Percentiles rank a stretch among this genome's conserved stretches.
These are phyloP conservation scores for Hemicordylus capensis DNA, from an alignment of 2,113 vertebrate genomes.

Conservation along the genomic window DNA sequence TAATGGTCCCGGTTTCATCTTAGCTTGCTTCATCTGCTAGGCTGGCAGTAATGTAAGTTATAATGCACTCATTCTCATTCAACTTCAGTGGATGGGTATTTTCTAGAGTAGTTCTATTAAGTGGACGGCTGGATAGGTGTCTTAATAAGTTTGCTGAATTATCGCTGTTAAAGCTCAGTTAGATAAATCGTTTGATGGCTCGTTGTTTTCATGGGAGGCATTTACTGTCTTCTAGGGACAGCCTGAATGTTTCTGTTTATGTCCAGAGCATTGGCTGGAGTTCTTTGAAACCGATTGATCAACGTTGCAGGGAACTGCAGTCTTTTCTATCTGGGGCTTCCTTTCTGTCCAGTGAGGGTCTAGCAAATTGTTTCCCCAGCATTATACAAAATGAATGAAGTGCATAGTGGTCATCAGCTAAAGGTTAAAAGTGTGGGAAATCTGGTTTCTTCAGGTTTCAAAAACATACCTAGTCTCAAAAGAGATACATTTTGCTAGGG, in stretches of 20 bases:
- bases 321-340: background rate
- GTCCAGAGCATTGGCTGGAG: constrained; percentile 5
- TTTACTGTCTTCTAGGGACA: constrained; percentile 66
- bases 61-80: constrained; percentile 55
- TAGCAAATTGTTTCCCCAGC: background rate
- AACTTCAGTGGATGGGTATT: constrained; percentile 48
- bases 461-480: background rate
- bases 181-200: constrained; percentile 57
- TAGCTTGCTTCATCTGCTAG: constrained; percentile 46
- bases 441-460: background rate
- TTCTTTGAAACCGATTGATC: constrained; percentile 40
- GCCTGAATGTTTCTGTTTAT: constrained; percentile 15
- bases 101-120: constrained; percentile 60
- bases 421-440: background rate
- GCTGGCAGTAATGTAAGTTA: constrained; percentile 59
- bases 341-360: fast-evolving
- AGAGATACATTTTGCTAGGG: background rate
- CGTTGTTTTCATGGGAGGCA: constrained; percentile 69
- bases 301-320: background rate
- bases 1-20: constrained; percentile 52
- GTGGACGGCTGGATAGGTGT: constrained; percentile 56
- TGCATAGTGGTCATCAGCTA: background rate
- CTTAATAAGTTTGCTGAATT: constrained; percentile 56
- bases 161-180: constrained; percentile 16
- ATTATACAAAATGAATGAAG: background rate